These are phyloP conservation scores for Trissoscelio sp. DNA, from an alignment of 2,888 invertebrate species.

Conservation along the genomic window DNA sequence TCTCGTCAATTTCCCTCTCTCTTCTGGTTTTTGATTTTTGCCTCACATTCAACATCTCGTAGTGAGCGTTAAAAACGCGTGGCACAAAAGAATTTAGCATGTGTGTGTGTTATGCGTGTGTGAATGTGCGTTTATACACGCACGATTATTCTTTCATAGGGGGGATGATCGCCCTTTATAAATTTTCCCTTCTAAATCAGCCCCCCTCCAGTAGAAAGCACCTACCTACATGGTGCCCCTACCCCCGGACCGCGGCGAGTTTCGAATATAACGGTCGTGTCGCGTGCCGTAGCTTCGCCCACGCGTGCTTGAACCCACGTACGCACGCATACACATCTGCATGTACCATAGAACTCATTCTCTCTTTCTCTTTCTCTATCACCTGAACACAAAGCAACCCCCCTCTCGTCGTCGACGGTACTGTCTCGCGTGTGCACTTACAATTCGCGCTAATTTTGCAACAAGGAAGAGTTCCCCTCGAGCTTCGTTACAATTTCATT, in stretches of 20 bases:
- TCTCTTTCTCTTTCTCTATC: conserved; percentile 45
- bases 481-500: conserved; percentile 60
- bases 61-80: conserved; percentile 27
- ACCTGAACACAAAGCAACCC: conserved; percentile 28
- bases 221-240: conserved; percentile 70
- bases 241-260: conserved; percentile 73
- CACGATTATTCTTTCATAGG: conserved; percentile 52
- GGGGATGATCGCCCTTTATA: conserved; percentile 72
- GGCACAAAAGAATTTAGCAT: conserved; percentile 16
- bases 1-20: conserved; percentile 1
- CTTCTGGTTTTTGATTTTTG: conserved; percentile 45
- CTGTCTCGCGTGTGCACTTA: conserved; percentile 36
- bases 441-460: conserved; percentile 63
- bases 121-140: too few relatives aligned
- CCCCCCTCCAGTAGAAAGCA: conserved; percentile 49
- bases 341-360: conserved; percentile 34
- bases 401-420: too few relatives aligned
- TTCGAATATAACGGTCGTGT: conserved; percentile 83
- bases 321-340: conserved; percentile 68
- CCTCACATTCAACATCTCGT: conserved; percentile 24
- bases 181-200: conserved; percentile 73
- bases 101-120: conserved; percentile 50
- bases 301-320: conserved; percentile 81
- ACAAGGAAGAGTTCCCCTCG: conserved; percentile 43
- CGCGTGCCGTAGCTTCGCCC: conserved; percentile 83